phyloP scores from a whole-genome alignment of 2,797 vertebrate species.

The Mastacembelus armatus region DNA sequence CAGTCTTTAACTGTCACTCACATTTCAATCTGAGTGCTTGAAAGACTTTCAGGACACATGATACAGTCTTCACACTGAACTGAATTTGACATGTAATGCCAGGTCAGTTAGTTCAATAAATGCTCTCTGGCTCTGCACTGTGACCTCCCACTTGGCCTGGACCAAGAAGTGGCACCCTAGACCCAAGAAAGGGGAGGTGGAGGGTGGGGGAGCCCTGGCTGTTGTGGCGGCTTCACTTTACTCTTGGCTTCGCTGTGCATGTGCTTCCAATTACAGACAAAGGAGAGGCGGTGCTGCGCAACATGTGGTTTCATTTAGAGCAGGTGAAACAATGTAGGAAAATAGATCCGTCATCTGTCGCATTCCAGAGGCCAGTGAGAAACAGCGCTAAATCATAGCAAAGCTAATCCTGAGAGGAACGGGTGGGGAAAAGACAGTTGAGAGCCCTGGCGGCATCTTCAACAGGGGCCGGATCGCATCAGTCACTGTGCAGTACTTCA shows the following conservation, averaged over 20 bases:
- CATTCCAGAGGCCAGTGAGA: conserved; percentile 84
- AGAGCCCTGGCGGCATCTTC: conserved; percentile 54
- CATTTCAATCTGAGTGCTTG: conserved; percentile 45
- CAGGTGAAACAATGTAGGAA: conserved; percentile 91
- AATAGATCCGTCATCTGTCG: conserved; percentile 85
- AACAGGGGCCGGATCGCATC: conserved; percentile 29
- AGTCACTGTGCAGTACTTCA: conserved; percentile 52
- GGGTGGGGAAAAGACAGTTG: conserved; percentile 55
- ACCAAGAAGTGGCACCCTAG: conserved; percentile 63
- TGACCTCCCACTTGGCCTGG: conserved; percentile 55
- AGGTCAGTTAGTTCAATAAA: conserved; percentile 60
- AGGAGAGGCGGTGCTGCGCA: conserved; percentile 73
- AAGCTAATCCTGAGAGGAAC: conserved; percentile 73
- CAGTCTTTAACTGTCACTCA: conserved; percentile 63
- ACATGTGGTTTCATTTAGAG: conserved; percentile 89
- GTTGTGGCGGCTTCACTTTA: conserved; percentile 54
- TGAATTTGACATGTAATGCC: conserved; percentile 66
- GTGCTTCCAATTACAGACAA: conserved; percentile 86
- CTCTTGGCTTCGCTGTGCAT: conserved; percentile 69
- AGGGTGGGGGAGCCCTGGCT: conserved; percentile 18
- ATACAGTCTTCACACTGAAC: conserved; percentile 69
- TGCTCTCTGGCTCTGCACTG: conserved; percentile 29
- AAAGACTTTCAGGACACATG: conserved; percentile 48
- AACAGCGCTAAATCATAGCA: conserved; percentile 82
- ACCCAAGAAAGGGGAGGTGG: conserved; percentile 1